Evolutionary conservation across 2,888 invertebrate species (phyloP), one percentile per base, ranked within the genome.

Genomic region (Erpobdella octoculata): DNA sequence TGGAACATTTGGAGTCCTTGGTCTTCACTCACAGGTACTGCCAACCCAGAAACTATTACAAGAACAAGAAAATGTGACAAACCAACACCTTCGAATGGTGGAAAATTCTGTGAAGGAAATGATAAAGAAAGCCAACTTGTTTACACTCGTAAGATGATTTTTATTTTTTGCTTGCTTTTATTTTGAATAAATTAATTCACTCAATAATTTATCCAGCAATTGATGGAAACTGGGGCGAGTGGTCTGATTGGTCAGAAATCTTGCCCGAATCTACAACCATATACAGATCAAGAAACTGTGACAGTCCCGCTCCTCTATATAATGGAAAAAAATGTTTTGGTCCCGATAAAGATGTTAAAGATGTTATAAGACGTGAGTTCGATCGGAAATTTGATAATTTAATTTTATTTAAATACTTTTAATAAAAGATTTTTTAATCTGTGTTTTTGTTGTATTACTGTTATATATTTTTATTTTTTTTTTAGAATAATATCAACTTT

Each of bases 91-190:
- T 2, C 33, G 8, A 62, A 62, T 35, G 62, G 62, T 1, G 62
- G 62, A 62, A 62, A 62, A 62, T 33, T 9, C 5, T 62, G 62
- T 35, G 35, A 62, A 33, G 62, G 62, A 31, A n/a, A 2, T 35
- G 62, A 62, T 31, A 62, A 31, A 62, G 61, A 21, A 73, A 66
- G 67, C 67, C 67, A 41, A 35, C 58, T n/a, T 18, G 53, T 69
- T 36, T 48, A 46, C 0, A 21, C 18, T 73, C 72, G 74, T 25
- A 35, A 53, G 28, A 1, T 53, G 21, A 25, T 6, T 53, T 53
- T 53, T 53, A 21, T 53, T n/a, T 53, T 53, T 53, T n/a, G 46
- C 5, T n/a, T n/a, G 46, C 3, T 3, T n/a, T n/a, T 46, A 3
- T 18, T 5, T 46, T 5, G 21, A 46, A 46, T 46, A n/a, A n/a